Evolutionary conservation across 2,888 invertebrate species (phyloP).

Genomic region (Hemaris fuciformis): DNA sequence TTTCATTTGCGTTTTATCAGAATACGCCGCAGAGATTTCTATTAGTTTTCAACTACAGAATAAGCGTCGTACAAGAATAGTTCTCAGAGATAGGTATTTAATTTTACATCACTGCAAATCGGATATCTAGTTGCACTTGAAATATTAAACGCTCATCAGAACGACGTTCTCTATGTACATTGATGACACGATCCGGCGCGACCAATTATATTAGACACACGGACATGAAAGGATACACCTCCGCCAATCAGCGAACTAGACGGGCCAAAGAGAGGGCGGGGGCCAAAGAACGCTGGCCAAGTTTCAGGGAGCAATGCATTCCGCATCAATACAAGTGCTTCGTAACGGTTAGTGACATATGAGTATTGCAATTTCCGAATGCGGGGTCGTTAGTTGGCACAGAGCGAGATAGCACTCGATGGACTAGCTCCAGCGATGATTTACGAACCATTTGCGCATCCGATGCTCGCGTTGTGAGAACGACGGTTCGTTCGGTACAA

Average conservation of each 20-base stretch:
- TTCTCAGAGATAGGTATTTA: conserved; percentile 13
- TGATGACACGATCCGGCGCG: conserved; percentile 20
- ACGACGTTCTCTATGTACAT: conserved; percentile 36
- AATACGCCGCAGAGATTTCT: background rate
- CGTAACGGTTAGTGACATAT: conserved; percentile 65
- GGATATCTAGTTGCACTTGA: conserved; percentile 38
- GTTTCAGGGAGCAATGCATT: conserved; percentile 49
- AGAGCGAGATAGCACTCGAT: conserved; percentile 47
- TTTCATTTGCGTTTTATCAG: background rate
- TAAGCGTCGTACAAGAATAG: background rate
- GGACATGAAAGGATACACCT: conserved; percentile 29
- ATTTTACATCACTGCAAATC: conserved; percentile 21
- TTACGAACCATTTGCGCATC: conserved; percentile 54
- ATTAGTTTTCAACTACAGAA: background rate
- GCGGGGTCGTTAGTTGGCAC: conserved; percentile 57
- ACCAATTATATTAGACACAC: conserved; percentile 41
- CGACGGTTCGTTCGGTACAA: conserved; percentile 41
- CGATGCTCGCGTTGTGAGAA: conserved; percentile 45
- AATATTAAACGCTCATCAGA: conserved; percentile 46
- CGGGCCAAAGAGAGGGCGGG: conserved; percentile 29
- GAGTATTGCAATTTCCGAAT: conserved; percentile 75
- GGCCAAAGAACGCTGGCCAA: conserved; percentile 45
- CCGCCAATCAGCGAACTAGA: conserved; percentile 25
- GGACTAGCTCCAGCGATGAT: conserved; percentile 52
- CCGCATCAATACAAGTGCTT: conserved; percentile 59